phyloP scores from a whole-genome alignment of 2,113 vertebrate species.

The Halcyon senegalensis region DNA sequence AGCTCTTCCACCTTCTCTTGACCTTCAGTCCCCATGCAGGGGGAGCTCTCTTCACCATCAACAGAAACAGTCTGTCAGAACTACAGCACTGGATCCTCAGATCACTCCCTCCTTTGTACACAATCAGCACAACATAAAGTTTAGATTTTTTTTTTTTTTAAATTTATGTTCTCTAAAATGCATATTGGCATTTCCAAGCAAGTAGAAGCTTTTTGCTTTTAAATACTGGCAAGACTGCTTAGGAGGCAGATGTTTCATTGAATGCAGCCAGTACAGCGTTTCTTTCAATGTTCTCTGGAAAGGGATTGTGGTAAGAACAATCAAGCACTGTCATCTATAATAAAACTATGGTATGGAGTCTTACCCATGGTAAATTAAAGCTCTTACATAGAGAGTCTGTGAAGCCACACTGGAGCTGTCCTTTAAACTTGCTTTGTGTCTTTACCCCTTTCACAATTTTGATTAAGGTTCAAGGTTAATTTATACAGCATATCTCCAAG shows the following conservation, averaged over 20 bases:
- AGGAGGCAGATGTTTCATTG: neutral
- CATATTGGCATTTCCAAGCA: neutral
- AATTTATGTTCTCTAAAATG: neutral
- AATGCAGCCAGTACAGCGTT: neutral
- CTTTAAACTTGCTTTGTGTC: neutral
- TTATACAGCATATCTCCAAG: neutral
- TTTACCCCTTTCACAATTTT: neutral
- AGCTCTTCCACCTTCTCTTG: fast-evolving
- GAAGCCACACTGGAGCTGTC: neutral
- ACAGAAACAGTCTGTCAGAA: neutral
- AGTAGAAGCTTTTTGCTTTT: neutral
- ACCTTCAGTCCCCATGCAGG: neutral
- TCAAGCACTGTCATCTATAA: neutral
- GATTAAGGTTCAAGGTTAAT: neutral
- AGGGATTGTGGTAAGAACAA: neutral
- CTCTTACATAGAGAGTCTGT: neutral
- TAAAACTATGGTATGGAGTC: neutral
- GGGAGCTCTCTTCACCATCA: neutral
- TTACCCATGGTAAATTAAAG: neutral
- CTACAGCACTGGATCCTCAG: neutral
- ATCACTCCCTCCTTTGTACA: neutral
- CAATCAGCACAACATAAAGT: neutral
- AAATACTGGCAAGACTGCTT: neutral
- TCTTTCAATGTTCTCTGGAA: neutral
- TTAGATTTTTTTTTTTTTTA: neutral